Base-by-base conservation (phyloP, 2,797 vertebrate genomes). In the Notoglanidium macrostoma region DNA sequence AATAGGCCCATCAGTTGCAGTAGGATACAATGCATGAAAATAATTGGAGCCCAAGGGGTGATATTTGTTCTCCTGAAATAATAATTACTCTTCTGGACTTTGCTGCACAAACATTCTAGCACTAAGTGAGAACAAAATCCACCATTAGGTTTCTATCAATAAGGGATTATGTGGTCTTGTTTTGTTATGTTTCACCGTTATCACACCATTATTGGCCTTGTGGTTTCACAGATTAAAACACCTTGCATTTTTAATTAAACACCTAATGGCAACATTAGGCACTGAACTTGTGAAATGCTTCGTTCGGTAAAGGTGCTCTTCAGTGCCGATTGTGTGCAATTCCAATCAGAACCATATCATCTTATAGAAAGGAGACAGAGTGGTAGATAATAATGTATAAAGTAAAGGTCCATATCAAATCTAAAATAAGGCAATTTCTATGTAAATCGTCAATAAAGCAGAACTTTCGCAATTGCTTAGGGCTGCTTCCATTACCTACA, bases 341-440 rank as follows among this genome's bases (percentile, higher is more conserved):
- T 90, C 82, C 90, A 93, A 92, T 93, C 93, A 92, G 85, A 89
- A 87, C 57, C 90, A 86, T 86, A 90, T 91, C 89, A 91, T 91
- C 82, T 92, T 86, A 91, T 86, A 92, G 89, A 93, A 87, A 92
- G 89, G 74, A 91, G 91, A 93, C 91, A 88, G 92, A 92, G 84
- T 90, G 89, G 91, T 90, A 72, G 92, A 92, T 93, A 93, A 92
- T 93, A 93, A 93, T 93, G 92, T 92, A 92, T 93, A 89, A 94
- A 90, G 88, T 93, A 94, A 93, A 94, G 94, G 89, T 92, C 90
- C 96, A 95, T 96, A 97, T 97, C 95, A 95, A 96, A 96, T 95
- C 96, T 96, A 96, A 98, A 98, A 99, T 98, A 96, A 98, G 97
- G 96, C 97, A 97, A 98, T 98, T 98, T 98, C 97, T 98, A 98